phyloP scores from a whole-genome alignment of 1,140 invertebrate genomes.

The Tetragnatha versicolor region DNA sequence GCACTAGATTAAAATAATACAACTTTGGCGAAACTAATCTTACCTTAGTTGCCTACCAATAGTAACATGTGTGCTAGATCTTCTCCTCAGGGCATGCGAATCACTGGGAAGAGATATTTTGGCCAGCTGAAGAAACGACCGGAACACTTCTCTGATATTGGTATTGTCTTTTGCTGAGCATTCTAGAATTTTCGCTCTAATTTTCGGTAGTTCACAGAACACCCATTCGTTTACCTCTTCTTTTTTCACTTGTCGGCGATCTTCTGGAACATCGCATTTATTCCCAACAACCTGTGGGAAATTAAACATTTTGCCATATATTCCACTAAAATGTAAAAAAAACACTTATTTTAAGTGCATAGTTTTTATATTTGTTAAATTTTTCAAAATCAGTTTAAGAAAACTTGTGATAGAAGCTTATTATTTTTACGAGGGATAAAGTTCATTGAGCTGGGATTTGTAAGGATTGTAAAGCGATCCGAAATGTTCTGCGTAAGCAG shows the following conservation, averaged over 20 bases:
- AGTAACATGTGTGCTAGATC: slow-evolving; percentile 35
- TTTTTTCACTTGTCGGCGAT: slow-evolving; percentile 67
- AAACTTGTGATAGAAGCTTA: too few relatives aligned
- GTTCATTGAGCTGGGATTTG: too few relatives aligned
- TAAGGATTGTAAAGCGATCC: too few relatives aligned
- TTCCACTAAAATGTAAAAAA: too few relatives aligned
- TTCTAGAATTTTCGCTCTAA: slow-evolving; percentile 68
- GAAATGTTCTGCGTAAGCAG: too few relatives aligned
- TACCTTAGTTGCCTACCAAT: slow-evolving; percentile 39
- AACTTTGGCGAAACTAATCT: not conserved
- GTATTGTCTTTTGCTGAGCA: slow-evolving; percentile 81
- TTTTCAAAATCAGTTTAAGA: too few relatives aligned
- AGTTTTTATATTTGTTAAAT: too few relatives aligned
- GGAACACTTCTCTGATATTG: slow-evolving; percentile 75
- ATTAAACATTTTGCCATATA: too few relatives aligned
- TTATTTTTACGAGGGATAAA: too few relatives aligned
- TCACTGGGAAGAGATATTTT: slow-evolving; percentile 57
- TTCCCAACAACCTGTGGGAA: slow-evolving; percentile 74
- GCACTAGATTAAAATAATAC: too few relatives aligned
- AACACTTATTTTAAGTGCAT: too few relatives aligned
- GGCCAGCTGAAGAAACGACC: slow-evolving; percentile 60
- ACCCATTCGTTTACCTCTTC: slow-evolving; percentile 84
- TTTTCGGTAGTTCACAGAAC: slow-evolving; percentile 74
- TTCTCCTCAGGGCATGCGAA: slow-evolving; percentile 66
- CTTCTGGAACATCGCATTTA: slow-evolving; percentile 75